These are phyloP conservation scores for Rhyacophila brunnea DNA, from an alignment of 1,140 invertebrate genomes.

Conservation along the genomic window DNA sequence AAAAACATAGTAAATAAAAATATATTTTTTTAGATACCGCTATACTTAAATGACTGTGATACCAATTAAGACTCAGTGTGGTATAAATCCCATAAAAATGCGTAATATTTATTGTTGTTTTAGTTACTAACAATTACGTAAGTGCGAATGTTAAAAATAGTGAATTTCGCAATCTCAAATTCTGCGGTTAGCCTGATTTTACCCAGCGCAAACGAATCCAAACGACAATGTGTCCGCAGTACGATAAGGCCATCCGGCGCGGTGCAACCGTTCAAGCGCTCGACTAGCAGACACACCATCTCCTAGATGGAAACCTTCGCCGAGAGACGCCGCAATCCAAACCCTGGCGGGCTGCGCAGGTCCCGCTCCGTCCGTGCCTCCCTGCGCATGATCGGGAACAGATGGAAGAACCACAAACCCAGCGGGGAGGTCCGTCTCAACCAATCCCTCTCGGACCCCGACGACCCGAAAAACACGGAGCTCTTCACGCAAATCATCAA, in stretches of 20 bases:
- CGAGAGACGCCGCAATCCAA: conserved; percentile 43
- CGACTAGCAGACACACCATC: conserved; percentile 1
- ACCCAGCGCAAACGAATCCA: neutral
- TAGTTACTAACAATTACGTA: too few relatives aligned
- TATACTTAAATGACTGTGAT: too few relatives aligned
- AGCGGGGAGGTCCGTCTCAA: conserved; percentile 38
- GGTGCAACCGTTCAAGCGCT: neutral
- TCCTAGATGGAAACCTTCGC: conserved; percentile 33
- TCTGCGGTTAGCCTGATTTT: neutral
- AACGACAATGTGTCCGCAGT: neutral
- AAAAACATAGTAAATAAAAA: too few relatives aligned
- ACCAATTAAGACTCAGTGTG: too few relatives aligned
- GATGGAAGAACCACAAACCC: conserved; percentile 51
- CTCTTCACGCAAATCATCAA: conserved; percentile 50
- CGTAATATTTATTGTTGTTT: too few relatives aligned
- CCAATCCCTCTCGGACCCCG: conserved; percentile 37
- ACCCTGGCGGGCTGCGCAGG: conserved; percentile 55
- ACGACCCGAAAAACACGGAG: conserved; percentile 43
- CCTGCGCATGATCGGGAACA: conserved; percentile 62
- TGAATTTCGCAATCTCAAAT: too few relatives aligned
- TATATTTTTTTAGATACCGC: too few relatives aligned
- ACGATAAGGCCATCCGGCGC: neutral
- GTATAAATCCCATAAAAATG: too few relatives aligned
- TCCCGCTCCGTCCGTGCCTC: conserved; percentile 72
- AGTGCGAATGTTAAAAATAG: too few relatives aligned